These are phyloP conservation scores for Macrosteles quadrilineatus DNA, from an alignment of 1,140 invertebrate species.

Conservation along the genomic window DNA sequence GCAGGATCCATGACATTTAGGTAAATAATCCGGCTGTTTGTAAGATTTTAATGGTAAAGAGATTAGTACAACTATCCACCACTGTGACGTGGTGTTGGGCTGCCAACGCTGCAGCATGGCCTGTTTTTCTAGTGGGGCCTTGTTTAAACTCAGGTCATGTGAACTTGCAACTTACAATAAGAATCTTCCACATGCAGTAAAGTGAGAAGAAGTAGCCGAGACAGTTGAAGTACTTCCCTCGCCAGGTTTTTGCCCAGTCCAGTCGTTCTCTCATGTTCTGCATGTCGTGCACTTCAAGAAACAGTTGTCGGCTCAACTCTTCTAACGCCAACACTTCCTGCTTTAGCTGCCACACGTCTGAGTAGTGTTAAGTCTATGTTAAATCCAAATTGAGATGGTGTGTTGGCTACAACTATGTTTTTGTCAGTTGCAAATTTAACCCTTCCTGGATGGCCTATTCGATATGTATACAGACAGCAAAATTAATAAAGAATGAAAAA, in stretches of 20 bases:
- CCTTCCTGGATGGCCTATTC: too few species aligned
- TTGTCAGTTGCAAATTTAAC: too few species aligned
- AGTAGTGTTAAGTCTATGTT: conserved; percentile 42
- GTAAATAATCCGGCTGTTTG: too few species aligned
- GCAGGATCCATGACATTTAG: too few species aligned
- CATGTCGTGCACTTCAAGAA: conserved; percentile 93
- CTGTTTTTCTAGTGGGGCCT: too few species aligned
- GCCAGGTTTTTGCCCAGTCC: conserved; percentile 94
- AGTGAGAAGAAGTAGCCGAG: conserved; percentile 98
- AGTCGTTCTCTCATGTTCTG: conserved; percentile 91
- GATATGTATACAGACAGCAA: too few species aligned
- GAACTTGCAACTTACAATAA: conserved; percentile 76
- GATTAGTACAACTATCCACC: too few species aligned
- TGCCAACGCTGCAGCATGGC: too few species aligned
- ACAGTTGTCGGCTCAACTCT: conserved; percentile 91
- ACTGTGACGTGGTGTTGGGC: too few species aligned
- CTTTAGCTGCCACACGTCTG: conserved; percentile 79
- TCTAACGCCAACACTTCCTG: conserved; percentile 87
- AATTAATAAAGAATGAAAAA: too few species aligned
- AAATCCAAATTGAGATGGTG: conserved; percentile 15
- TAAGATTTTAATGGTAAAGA: too few species aligned
- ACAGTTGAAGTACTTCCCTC: conserved; percentile 99
- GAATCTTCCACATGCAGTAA: conserved; percentile 99
- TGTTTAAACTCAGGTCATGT: neutral
- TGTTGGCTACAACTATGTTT: too few species aligned